phyloP scores from a whole-genome alignment of 2,888 invertebrate species.

The Leptogaster cylindrica region DNA sequence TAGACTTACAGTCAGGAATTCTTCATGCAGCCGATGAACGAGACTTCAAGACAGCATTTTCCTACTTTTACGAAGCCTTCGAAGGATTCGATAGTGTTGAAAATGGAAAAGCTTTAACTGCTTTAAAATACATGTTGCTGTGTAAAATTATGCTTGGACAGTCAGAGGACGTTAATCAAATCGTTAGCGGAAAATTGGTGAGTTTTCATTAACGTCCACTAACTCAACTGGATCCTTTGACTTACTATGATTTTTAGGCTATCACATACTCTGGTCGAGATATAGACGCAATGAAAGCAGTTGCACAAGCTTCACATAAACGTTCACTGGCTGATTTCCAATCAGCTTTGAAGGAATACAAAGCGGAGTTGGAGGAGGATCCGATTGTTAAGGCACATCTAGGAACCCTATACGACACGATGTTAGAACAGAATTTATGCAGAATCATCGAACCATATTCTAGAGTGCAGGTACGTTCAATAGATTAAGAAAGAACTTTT shows the following conservation, averaged over 20 bases:
- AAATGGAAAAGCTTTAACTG: constrained; percentile 86
- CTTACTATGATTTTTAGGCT: constrained; percentile 64
- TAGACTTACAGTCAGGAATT: constrained; percentile 97
- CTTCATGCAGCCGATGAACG: constrained; percentile 99
- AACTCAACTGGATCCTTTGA: not conserved
- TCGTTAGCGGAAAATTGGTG: constrained; percentile 91
- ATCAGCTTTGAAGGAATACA: constrained; percentile 82
- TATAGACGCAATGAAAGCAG: constrained; percentile 97
- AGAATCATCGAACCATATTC: constrained; percentile 99
- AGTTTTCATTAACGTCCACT: constrained; percentile 34
- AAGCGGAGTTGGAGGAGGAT: constrained; percentile 91
- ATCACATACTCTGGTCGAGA: constrained; percentile 95
- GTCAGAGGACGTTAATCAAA: constrained; percentile 93
- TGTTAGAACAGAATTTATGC: constrained; percentile 98
- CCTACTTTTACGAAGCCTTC: constrained; percentile 99
- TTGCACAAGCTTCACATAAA: constrained; percentile 95
- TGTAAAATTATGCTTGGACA: constrained; percentile 98
- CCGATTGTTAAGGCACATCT: constrained; percentile 96
- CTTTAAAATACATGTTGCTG: constrained; percentile 98
- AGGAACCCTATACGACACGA: constrained; percentile 94
- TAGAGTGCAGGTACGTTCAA: constrained; percentile 80
- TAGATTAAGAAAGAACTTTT: too few species aligned
- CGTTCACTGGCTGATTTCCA: constrained; percentile 97
- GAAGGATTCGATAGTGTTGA: constrained; percentile 98
- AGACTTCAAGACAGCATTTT: constrained; percentile 99